Base-by-base conservation (phyloP, 2,113 vertebrate genomes). In the Balaeniceps rex region DNA sequence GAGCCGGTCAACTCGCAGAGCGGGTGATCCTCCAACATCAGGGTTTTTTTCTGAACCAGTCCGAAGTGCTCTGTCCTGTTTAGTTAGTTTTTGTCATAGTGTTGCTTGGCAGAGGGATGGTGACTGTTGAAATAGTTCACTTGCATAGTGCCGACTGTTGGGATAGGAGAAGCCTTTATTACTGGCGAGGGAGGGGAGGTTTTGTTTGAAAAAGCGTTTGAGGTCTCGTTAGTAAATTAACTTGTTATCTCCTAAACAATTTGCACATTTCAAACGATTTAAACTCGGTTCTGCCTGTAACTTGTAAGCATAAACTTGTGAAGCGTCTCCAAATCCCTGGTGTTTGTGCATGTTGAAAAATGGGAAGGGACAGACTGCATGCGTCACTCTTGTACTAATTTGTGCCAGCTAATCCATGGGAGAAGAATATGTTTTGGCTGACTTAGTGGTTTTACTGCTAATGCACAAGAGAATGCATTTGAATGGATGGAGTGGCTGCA, bases 381-480 rank as follows among this genome's bases (percentile, higher is more conserved):
- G 96, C 89, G 81, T 97, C 91, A 95, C 87, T 78, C 52, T 52
- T 1, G 11, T n/a, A 7, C 80, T 70, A 17, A 71, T 80, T 90
- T 83, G 81, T 95, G 96, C 95, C 96, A 97, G 71, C 93, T 97
- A 88, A 96, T 94, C 95, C 97, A 83, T 78, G 91, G 75, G 79
- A 95, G 94, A 92, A 90, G 92, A 95, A 82, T 76, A 79, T 89
- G 1, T 72, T 97, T 95, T 90, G 96, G 96, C 93, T 97, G 96
- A 94, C 91, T 84, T 57, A 19, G 92, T 90, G 89, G 36, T 97
- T 97, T 96, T 96, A 89, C 96, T 96, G 90, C 96, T 97, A 54
- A 90, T 85, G 79, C 94, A 61, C 89, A 31, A 2, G 93, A 95
- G 93, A 95, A 65, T 86, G 94, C n/a, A 0, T 78, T 49, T 90